A percentile compares a stretch with the other conserved stretches of the same genome.
These are phyloP conservation scores for Hecatera dysodea DNA, from an alignment of 2,888 invertebrate species.

Conservation along the genomic window DNA sequence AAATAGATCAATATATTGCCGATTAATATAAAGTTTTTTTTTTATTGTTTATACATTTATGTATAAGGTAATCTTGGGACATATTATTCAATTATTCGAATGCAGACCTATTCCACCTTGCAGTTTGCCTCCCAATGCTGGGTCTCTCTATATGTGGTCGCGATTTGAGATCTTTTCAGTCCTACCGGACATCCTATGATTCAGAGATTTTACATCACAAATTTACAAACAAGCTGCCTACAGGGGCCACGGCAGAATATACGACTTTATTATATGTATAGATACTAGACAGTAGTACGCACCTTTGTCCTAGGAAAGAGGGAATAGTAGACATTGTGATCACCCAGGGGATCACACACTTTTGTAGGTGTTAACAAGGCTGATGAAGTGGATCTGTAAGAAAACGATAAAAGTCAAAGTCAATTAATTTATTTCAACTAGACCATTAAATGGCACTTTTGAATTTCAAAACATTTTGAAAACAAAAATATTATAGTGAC, in stretches of 20 bases:
- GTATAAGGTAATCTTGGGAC: no score
- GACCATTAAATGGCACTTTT: no score
- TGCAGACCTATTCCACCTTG: not conserved
- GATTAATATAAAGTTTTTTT: not conserved
- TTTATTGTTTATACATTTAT: not conserved
- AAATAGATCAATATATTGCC: not conserved
- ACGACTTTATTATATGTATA: conserved; percentile 2
- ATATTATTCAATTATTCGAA: no score
- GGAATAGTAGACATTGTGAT: conserved; percentile 84
- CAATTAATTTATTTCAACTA: no score
- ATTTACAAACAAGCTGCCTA: not conserved
- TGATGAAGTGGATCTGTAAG: conserved; percentile 80
- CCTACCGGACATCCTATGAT: no score
- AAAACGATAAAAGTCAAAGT: no score
- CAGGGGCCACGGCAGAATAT: not conserved
- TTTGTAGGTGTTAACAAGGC: conserved; percentile 79
- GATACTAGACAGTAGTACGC: conserved; percentile 42
- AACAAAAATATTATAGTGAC: no score
- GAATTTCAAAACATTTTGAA: no score
- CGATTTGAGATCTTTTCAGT: not conserved
- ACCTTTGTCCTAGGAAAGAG: conserved; percentile 83
- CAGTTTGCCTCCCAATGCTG: no score
- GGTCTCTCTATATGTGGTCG: not conserved
- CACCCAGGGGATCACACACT: conserved; percentile 87
- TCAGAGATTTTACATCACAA: not conserved